Evolutionary conservation across 53 echinoderm and acorn worm species (phyloP).

Genomic region (Arbacia lixula): DNA sequence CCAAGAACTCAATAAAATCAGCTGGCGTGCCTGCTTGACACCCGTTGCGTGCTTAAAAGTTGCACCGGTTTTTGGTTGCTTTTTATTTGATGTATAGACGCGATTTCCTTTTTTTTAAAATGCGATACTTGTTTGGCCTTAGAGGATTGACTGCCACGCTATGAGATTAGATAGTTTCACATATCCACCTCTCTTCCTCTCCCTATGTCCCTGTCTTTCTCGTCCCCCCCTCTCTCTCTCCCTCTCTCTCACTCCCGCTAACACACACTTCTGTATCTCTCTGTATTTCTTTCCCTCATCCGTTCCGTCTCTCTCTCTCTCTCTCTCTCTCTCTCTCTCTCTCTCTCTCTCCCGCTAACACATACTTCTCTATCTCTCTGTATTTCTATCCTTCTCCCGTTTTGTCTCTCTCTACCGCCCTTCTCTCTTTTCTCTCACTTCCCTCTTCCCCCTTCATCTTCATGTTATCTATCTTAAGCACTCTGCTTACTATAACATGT

Average conservation of each 20-base stretch:
- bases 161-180: too few relatives aligned
- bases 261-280: not conserved
- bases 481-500: not conserved
- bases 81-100: too few relatives aligned
- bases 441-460: not conserved
- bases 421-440: not conserved
- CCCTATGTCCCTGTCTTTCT: too few relatives aligned
- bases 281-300: not conserved
- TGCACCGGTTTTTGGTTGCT: too few relatives aligned
- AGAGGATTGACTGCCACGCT: too few relatives aligned
- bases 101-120: too few relatives aligned
- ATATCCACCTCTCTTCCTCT: too few relatives aligned
- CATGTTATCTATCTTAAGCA: not conserved
- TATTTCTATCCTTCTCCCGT: not conserved
- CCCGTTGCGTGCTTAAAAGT: too few relatives aligned
- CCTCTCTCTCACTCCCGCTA: not conserved
- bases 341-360: not conserved
- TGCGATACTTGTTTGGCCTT: too few relatives aligned
- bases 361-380: not conserved
- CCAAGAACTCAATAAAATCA: too few relatives aligned
- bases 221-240: too few relatives aligned
- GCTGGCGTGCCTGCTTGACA: too few relatives aligned
- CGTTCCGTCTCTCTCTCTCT: not conserved
- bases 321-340: not conserved
- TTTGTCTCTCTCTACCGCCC: not conserved